Percentiles rank a stretch among this genome's conserved stretches.
phyloP scores from a whole-genome alignment of 2,113 vertebrate species.

The Lota lota region DNA sequence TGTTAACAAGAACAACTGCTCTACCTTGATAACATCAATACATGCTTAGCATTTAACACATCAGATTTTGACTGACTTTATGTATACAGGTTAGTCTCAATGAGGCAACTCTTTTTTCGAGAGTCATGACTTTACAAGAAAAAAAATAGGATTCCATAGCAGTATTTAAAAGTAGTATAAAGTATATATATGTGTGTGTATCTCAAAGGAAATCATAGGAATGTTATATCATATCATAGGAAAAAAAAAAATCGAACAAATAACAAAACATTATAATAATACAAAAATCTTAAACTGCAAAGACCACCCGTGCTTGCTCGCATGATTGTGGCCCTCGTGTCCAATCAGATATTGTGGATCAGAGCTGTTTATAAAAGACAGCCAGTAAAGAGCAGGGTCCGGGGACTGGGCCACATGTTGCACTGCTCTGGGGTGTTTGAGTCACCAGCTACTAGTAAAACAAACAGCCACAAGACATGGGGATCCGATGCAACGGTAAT shows the following conservation, averaged over 20 bases:
- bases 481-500: constrained; percentile 61
- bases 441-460: constrained; percentile 70
- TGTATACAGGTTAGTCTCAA: no score
- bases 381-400: constrained; percentile 61
- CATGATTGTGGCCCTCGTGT: constrained; percentile 35
- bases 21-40: no score
- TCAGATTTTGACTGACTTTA: no score
- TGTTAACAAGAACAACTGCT: no score
- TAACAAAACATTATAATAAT: constrained; percentile 22
- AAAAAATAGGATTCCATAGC: no score
- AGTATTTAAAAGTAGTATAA: no score
- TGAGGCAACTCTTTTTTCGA: no score
- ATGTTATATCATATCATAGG: no score
- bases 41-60: no score
- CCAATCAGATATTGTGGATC: constrained; percentile 54
- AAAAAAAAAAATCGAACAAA: background rate
- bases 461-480: constrained; percentile 59
- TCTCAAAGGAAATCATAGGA: no score
- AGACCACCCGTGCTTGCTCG: constrained; percentile 50
- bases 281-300: constrained; percentile 27
- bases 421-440: constrained; percentile 39
- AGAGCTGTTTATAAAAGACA: constrained; percentile 55
- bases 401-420: background rate
- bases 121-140: background rate
- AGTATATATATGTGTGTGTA: no score